Evolutionary conservation across 2,113 vertebrate species (phyloP).

Genomic region (Okapia johnstoni): DNA sequence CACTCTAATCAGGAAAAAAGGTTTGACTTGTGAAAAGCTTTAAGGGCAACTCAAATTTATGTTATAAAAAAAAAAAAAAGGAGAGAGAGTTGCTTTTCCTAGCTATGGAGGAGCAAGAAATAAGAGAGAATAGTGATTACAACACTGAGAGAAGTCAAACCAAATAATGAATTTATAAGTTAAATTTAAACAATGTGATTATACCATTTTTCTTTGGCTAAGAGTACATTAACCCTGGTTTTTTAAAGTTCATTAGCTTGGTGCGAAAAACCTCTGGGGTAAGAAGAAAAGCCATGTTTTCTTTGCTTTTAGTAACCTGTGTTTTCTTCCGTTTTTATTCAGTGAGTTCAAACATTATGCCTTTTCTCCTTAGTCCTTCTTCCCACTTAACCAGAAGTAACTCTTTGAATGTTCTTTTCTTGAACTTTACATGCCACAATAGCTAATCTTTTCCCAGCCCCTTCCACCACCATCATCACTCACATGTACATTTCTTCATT

Average conservation of each 20-base stretch:
- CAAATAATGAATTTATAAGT: neutral
- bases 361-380: neutral
- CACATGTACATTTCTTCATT: neutral
- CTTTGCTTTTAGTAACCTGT: neutral
- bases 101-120: neutral
- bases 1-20: neutral
- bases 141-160: conserved; percentile 12
- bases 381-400: neutral
- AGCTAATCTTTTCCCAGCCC: neutral
- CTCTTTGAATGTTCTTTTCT: neutral
- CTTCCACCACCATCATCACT: neutral
- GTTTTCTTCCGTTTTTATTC: neutral
- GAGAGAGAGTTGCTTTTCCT: neutral
- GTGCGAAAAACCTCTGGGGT: neutral
- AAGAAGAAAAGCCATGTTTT: neutral
- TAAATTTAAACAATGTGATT: neutral
- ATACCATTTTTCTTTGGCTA: neutral
- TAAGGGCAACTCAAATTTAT: neutral
- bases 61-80: neutral
- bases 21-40: neutral
- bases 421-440: neutral
- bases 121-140: neutral
- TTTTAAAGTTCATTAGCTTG: neutral
- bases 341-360: neutral
- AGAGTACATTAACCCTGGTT: neutral